Percentiles rank a stretch among this genome's conserved stretches.
These are phyloP conservation scores for Xiphophorus couchianus DNA, from an alignment of 2,113 vertebrate genomes.

Conservation along the genomic window DNA sequence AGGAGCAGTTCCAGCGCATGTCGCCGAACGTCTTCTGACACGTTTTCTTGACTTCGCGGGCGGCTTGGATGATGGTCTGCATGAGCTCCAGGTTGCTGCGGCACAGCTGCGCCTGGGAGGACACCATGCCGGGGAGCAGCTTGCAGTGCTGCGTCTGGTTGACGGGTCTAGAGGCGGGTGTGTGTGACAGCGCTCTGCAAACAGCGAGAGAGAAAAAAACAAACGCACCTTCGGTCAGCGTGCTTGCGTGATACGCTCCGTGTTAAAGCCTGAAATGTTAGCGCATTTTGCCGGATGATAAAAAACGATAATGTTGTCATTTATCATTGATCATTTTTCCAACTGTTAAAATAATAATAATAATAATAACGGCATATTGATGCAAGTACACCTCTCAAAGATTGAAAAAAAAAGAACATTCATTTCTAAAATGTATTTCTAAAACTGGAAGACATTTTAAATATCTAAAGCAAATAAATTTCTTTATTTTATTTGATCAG, in stretches of 20 bases:
- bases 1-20: conserved; percentile 99
- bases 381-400: too few species aligned
- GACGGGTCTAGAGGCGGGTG: conserved; percentile 83
- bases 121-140: conserved; percentile 91
- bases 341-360: too few species aligned
- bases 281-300: too few species aligned
- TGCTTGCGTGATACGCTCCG: neutral
- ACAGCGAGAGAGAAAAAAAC: conserved; percentile 6
- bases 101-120: conserved; percentile 94
- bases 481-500: too few species aligned
- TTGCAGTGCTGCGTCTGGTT: conserved; percentile 98
- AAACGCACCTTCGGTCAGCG: neutral
- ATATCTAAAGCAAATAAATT: too few species aligned
- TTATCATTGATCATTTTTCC: too few species aligned
- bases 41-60: conserved; percentile 91
- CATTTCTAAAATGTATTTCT: too few species aligned
- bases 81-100: conserved; percentile 98
- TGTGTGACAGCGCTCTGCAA: conserved; percentile 88
- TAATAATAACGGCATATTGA: too few species aligned
- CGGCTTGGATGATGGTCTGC: conserved; percentile 92
- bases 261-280: too few species aligned
- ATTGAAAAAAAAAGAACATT: too few species aligned
- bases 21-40: conserved; percentile 93
- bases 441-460: too few species aligned
- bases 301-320: too few species aligned